These are phyloP conservation scores for Hipparchia semele DNA, from an alignment of 2,888 invertebrate genomes.

Conservation along the genomic window DNA sequence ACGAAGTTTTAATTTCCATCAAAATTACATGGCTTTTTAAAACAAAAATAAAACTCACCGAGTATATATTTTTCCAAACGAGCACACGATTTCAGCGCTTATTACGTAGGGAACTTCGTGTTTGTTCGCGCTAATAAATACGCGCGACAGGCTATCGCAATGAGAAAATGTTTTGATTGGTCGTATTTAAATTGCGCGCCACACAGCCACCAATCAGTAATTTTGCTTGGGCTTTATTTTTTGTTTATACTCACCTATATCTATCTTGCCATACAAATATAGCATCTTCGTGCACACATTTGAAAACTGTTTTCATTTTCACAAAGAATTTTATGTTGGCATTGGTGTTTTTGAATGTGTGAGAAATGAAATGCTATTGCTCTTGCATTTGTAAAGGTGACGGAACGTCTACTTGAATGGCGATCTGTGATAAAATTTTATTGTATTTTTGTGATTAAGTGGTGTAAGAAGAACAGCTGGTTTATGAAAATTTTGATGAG, in stretches of 20 bases:
- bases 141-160: conserved; percentile 66
- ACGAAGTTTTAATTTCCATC: conserved; percentile 41
- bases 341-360: conserved; percentile 40
- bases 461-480: conserved; percentile 28
- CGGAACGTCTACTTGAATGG: conserved; percentile 44
- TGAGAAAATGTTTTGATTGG: conserved; percentile 66
- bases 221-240: conserved; percentile 74
- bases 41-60: conserved; percentile 70
- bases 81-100: conserved; percentile 83
- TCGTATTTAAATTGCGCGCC: conserved; percentile 73
- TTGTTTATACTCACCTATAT: conserved; percentile 75
- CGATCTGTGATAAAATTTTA: conserved; percentile 38
- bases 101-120: conserved; percentile 80
- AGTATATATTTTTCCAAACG: conserved; percentile 69
- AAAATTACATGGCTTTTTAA: conserved; percentile 44
- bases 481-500: conserved; percentile 8
- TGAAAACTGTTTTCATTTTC: conserved; percentile 56
- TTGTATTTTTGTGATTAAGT: conserved; percentile 39
- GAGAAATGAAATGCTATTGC: conserved; percentile 29
- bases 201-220: conserved; percentile 63
- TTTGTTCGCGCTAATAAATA: conserved; percentile 69
- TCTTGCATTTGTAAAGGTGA: conserved; percentile 46
- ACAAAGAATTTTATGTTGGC: conserved; percentile 41
- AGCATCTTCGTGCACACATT: conserved; percentile 68
- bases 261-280: conserved; percentile 56